Base-by-base conservation (phyloP, 2,888 invertebrate species). In the Erpobdella octoculata region DNA sequence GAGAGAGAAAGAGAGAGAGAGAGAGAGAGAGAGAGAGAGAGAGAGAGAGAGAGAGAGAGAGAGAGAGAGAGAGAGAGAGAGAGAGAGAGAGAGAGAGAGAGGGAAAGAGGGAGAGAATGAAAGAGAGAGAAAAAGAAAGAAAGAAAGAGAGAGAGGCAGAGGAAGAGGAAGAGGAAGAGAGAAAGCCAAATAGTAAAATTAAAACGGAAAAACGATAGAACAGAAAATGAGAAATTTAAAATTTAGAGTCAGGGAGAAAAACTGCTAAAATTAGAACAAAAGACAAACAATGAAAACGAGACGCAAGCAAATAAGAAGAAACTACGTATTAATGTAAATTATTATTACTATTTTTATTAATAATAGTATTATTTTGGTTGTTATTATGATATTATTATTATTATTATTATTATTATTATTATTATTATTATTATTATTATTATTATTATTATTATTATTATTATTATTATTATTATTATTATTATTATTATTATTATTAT, bases 111-210 rank as follows among this genome's bases (percentile, higher is more conserved):
- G 41, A 28, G 31, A 25, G 9, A 41, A 31, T 37, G 0, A 53
- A 1, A 28, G 33, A 53, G 4, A n/a, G 35, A 58, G 35, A 28
- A 25, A 33, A 33, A 53, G 35, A 53, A 1, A 28, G 53, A 33
- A 21, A 21, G 53, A 68, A 21, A 4, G 58, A 67, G 67, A 18
- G 46, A 67, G 67, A 58, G 46, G 25, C 46, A 58, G 67, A 35
- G 35, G n/a, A 36, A 59, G 35, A n/a, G 70, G 59, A 28, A 12
- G 61, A 70, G 35, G 12, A 25, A 37, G 35, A 18, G 70, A 36
- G 35, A 9, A 59, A 59, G 21, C 18, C 36, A 70, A 25, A n/a
- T 33, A 70, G 58, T 8, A 25, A 59, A 33, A 2, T 18, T 25
- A 28, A 36, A n/a, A 61, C 6, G 12, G 6, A 64, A 31, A 33